Evolutionary conservation across 2,888 invertebrate genomes (phyloP), one percentile per base, ranked within the genome.

Genomic region (Ethmia dodecea): DNA sequence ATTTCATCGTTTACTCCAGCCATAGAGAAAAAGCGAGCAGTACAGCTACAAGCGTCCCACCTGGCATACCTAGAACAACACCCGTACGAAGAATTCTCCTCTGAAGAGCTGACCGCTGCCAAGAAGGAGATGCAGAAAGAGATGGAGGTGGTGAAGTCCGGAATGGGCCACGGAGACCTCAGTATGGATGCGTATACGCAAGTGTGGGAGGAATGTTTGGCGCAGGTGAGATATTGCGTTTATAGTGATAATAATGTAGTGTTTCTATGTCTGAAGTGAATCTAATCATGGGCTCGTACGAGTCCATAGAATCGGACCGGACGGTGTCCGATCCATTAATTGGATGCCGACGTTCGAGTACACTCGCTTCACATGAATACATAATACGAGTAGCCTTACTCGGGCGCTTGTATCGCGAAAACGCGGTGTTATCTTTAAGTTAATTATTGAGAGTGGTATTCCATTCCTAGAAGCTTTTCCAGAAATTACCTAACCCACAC

Each of bases 171-270:
- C 64, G 98, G 98, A 0, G 98, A 98, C 22, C 87, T 99, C 28
- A 93, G 96, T 1, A 78, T 95, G 29, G 98, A 98, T 49, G 93
- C 95, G 0, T 98, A 97, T 67, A 92, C 93, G 6, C 96, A 97
- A 81, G 97, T 98, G 26, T 99, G 98, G 98, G 96, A 97, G 65
- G 98, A 99, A 79, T 98, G 98, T 74, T 88, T 97, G 31, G 92
- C 94, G 0, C 96, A 97, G 88, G 95, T 94, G 29, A 36, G 43
- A 10, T 22, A 22, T 22, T 3, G 20, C 3, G 20, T 20, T 20
- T 20, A 20, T 8, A 4, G 3, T 8, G 20, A 20, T 20, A 20
- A 20, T n/a, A n/a, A n/a, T n/a, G n/a, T n/a, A n/a, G n/a, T n/a
- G n/a, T n/a, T n/a, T n/a, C n/a, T n/a, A n/a, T n/a, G n/a, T n/a